Evolutionary conservation across 2,888 invertebrate species (phyloP).

Genomic region (Andrena hattorfiana): DNA sequence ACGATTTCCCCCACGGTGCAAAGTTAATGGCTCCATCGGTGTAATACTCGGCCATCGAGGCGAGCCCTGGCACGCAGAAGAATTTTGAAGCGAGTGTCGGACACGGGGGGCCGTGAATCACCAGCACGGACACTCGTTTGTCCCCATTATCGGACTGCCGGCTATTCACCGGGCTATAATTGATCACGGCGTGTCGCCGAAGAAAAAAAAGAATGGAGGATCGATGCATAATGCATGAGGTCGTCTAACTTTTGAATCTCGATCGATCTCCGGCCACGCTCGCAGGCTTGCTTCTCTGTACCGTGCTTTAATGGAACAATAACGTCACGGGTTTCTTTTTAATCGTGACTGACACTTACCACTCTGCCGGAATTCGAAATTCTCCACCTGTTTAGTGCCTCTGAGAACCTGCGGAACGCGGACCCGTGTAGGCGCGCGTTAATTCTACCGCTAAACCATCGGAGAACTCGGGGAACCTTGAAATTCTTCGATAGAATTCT

Average conservation of each 20-base stretch:
- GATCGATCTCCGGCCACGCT: conserved; percentile 13
- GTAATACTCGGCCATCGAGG: conserved; percentile 40
- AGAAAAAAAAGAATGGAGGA: conserved; percentile 29
- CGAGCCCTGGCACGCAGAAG: conserved; percentile 23
- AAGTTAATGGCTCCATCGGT: conserved; percentile 46
- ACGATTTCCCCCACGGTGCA: conserved; percentile 35
- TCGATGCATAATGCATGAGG: conserved; percentile 49
- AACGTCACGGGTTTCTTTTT: background rate
- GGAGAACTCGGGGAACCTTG: background rate
- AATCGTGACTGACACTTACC: background rate
- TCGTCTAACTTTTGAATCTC: conserved; percentile 31
- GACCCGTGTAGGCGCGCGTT: no score
- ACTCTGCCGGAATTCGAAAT: background rate
- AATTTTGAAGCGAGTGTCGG: conserved; percentile 48
- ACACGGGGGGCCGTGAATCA: conserved; percentile 44
- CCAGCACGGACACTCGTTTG: conserved; percentile 54
- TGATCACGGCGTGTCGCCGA: conserved; percentile 40
- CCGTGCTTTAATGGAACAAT: conserved; percentile 10
- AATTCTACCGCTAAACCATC: background rate
- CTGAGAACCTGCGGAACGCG: no score
- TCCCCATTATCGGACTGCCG: conserved; percentile 46
- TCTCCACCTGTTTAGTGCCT: background rate
- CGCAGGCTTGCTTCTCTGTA: background rate
- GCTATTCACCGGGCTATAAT: conserved; percentile 53
- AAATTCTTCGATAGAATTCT: background rate